Evolutionary conservation across 2,113 vertebrate genomes (phyloP), one percentile per base, ranked within the genome.

Genomic region (Aphyosemion australe): DNA sequence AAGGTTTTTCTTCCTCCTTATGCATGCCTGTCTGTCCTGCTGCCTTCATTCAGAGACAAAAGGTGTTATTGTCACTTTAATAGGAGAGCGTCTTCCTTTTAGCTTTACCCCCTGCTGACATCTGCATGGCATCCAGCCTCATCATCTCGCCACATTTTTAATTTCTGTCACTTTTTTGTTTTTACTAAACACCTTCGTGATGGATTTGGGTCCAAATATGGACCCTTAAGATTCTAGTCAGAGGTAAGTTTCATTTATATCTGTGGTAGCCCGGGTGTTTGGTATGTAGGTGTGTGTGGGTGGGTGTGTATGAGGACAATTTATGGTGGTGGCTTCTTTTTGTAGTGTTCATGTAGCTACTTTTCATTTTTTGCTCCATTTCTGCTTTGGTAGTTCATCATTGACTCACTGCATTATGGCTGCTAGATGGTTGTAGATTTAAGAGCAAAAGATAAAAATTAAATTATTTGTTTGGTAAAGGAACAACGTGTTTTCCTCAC

Each of bases 121-220:
- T 47, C 31, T 79, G 75, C 83, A 83, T 83, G 75, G 55, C 61
- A 31, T 20, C 59, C 68, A 73, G 6, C 43, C 61, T 11, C 65
- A 61, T 46, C 81, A 47, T 64, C 61, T 61, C 10, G 65, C 76
- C 52, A 54, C 78, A 69, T 56, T 61, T 82, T 89, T 89, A 80
- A 82, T 88, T 77, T 85, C 59, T 88, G 62, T 86, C 84, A 84
- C 67, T 88, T 87, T 79, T 69, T 88, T 90, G 68, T 73, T 91
- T 91, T 84, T 85, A 79, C 86, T 89, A 84, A 91, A 90, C 84
- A 90, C 90, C 89, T 56, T 82, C 86, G 50, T 72, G 76, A 87
- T 65, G 90, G 92, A 88, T 78, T 73, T 84, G 87, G 88, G 86
- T 91, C 90, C 72, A 72, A 80, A 80, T 79, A 77, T 79, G 87